Conservation (phyloP, 2,888 invertebrate species). For the Polydrusus pterygomalis region DNA sequence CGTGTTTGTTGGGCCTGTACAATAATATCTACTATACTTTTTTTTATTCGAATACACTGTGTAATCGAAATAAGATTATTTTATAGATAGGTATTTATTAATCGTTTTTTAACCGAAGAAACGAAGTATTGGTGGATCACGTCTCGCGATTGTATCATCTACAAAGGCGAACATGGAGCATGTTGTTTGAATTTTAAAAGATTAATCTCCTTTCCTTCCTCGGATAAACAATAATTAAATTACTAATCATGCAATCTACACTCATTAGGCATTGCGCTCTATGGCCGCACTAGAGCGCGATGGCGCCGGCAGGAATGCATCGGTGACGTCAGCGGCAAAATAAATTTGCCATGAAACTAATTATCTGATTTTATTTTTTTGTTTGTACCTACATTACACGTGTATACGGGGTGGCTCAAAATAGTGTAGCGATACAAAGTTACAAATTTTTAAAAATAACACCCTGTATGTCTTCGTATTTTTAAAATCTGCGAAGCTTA, state of each 20-base stretch:
- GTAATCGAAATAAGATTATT: no score
- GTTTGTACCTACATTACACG: background rate
- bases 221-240: constrained; percentile 61
- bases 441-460: no score
- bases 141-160: constrained; percentile 38
- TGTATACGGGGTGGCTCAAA: no score
- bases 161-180: constrained; percentile 33
- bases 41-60: no score
- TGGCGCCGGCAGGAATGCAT: constrained; percentile 59
- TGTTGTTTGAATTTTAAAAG: constrained; percentile 48
- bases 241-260: constrained; percentile 63
- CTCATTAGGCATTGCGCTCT: constrained; percentile 61
- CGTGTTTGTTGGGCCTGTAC: no score
- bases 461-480: no score
- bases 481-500: no score
- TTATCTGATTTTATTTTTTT: constrained; percentile 2
- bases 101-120: constrained; percentile 13
- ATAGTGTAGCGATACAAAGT: no score
- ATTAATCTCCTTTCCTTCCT: constrained; percentile 42
- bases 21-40: no score
- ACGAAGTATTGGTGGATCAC: constrained; percentile 28
- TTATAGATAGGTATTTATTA: background rate
- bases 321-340: constrained; percentile 26
- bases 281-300: constrained; percentile 52
- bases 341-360: constrained; percentile 6